phyloP scores from a whole-genome alignment of 2,888 invertebrate species.

The Autographa gamma region DNA sequence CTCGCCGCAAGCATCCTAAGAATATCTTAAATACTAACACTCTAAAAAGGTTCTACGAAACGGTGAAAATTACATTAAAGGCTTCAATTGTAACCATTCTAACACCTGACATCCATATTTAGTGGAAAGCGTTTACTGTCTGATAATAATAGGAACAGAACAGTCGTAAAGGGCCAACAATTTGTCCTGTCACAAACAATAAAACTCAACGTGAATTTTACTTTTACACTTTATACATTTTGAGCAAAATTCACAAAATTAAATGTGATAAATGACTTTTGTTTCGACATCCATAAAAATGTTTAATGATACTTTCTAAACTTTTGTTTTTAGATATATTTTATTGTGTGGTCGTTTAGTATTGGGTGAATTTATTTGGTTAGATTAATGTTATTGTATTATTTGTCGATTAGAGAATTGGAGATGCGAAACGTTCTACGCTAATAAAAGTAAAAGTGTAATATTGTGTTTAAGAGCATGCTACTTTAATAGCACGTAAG shows the following conservation, averaged over 20 bases:
- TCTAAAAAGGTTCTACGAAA: background rate
- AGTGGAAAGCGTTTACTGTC: background rate
- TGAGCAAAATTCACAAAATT: constrained; percentile 8
- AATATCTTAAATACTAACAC: background rate
- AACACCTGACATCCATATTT: background rate
- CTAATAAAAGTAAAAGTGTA: too few species aligned
- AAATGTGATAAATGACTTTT: constrained; percentile 18
- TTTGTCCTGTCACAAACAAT: constrained; percentile 2
- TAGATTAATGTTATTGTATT: background rate
- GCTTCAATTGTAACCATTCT: background rate
- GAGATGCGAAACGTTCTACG: too few species aligned
- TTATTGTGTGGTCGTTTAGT: background rate
- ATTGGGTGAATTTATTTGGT: background rate
- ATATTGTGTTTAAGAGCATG: too few species aligned
- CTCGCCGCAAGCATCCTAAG: background rate
- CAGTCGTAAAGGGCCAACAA: constrained; percentile 5
- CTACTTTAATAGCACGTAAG: too few species aligned
- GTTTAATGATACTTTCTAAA: constrained; percentile 16
- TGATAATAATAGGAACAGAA: constrained; percentile 5
- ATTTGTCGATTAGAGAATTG: too few species aligned
- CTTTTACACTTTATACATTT: constrained; percentile 3
- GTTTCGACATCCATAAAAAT: constrained; percentile 12
- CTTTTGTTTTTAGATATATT: constrained; percentile 6
- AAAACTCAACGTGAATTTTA: constrained; percentile 3
- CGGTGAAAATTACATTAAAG: background rate